Evolutionary conservation across 2,797 vertebrate genomes (phyloP).

Genomic region (Nyctalus aviator): DNA sequence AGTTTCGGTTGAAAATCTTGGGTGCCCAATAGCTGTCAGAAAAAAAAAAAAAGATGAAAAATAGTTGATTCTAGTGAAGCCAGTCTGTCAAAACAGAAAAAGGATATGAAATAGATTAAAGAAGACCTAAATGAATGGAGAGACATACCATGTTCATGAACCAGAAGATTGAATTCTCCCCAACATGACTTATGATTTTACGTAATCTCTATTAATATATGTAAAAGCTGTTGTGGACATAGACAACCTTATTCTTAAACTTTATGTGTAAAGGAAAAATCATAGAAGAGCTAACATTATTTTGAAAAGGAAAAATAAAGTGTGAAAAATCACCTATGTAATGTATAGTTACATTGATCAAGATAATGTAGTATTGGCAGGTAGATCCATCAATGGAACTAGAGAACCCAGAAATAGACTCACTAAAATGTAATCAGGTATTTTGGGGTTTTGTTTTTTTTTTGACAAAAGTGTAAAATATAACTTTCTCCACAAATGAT

Average conservation of each 20-base stretch:
- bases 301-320: neutral
- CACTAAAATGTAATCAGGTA: neutral
- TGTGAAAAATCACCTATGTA: neutral
- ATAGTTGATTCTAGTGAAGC: neutral
- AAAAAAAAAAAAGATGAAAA: neutral
- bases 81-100: neutral
- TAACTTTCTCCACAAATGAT: neutral
- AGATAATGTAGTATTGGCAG: neutral
- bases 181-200: neutral
- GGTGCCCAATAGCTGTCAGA: neutral
- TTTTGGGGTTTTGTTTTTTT: neutral
- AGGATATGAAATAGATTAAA: constrained; percentile 12
- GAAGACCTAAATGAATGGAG: neutral
- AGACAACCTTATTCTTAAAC: neutral
- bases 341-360: neutral
- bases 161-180: neutral
- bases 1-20: neutral
- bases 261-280: neutral
- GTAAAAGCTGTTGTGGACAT: neutral
- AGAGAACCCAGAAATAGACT: neutral
- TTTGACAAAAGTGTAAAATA: neutral
- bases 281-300: neutral
- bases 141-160: neutral
- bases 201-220: neutral
- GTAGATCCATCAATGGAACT: neutral